Percentiles rank a stretch among this genome's conserved stretches.
phyloP scores from a whole-genome alignment of 2,888 invertebrate genomes.

The Drosophila ezoana region DNA sequence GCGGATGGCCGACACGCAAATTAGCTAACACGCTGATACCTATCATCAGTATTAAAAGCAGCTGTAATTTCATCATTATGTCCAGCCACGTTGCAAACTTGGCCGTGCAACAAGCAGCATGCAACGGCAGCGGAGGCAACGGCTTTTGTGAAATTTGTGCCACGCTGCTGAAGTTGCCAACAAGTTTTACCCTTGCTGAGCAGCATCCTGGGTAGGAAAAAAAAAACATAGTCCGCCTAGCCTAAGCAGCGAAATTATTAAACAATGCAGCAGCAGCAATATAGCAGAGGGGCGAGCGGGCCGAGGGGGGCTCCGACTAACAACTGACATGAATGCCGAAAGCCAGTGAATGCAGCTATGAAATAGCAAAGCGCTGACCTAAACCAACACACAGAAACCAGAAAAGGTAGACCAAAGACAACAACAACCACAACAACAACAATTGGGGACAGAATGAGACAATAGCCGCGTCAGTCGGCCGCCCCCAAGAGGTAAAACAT shows the following conservation, averaged over 20 bases:
- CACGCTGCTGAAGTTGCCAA: constrained; percentile 36
- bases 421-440: constrained; percentile 11
- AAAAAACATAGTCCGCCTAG: constrained; percentile 13
- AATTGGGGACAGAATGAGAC: constrained; percentile 23
- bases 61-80: constrained; percentile 68
- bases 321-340: constrained; percentile 44
- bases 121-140: constrained; percentile 5
- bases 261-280: constrained; percentile 57
- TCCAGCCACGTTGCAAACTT: constrained; percentile 43
- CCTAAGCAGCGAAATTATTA: constrained; percentile 69
- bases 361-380: constrained; percentile 63
- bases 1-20: constrained; percentile 50
- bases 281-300: background rate
- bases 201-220: constrained; percentile 40
- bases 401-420: constrained; percentile 6
- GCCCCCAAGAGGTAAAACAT: constrained; percentile 33
- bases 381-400: constrained; percentile 51
- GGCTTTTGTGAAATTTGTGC: constrained; percentile 48
- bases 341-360: constrained; percentile 56
- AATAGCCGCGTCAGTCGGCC: constrained; percentile 31
- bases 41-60: constrained; percentile 51
- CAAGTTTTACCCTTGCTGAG: constrained; percentile 57
- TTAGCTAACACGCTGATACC: constrained; percentile 56
- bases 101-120: constrained; percentile 21
- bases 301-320: constrained; percentile 4